phyloP scores from a whole-genome alignment of 2,888 invertebrate genomes.

The Brachyopa scutellaris region DNA sequence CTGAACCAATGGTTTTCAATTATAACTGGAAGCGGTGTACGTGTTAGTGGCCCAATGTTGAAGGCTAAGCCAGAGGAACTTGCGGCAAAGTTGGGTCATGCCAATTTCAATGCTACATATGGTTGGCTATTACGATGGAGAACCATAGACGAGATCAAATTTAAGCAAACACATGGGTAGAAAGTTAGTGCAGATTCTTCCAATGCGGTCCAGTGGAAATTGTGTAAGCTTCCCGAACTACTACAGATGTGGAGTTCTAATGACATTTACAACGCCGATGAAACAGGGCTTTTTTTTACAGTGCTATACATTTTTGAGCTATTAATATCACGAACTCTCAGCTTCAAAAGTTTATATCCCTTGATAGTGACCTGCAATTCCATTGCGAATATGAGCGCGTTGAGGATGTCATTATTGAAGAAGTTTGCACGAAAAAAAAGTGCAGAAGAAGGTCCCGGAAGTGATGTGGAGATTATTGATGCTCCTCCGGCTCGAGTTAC shows the following conservation, averaged over 20 bases:
- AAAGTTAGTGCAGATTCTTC: no score
- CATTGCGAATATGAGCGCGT: background rate
- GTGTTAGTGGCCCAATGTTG: no score
- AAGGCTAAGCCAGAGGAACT: no score
- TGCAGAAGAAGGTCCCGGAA: background rate
- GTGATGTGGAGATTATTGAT: background rate
- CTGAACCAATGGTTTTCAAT: background rate
- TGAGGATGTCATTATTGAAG: background rate
- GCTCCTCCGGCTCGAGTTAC: background rate
- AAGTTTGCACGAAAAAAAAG: background rate
- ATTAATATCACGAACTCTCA: background rate
- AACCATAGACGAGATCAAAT: no score
- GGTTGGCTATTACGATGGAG: no score
- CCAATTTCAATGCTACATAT: no score
- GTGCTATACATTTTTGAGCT: background rate
- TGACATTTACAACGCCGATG: background rate
- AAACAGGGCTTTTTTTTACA: background rate
- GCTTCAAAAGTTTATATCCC: background rate
- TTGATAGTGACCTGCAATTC: background rate
- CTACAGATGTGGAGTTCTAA: background rate
- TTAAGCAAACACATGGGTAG: no score
- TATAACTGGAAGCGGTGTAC: no score
- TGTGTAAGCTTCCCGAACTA: no score
- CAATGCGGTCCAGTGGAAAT: no score
- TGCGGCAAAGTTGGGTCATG: no score